Percentiles rank a stretch among this genome's conserved stretches.
Conservation (phyloP, 2,113 vertebrate species). For the Barbus barbus region DNA sequence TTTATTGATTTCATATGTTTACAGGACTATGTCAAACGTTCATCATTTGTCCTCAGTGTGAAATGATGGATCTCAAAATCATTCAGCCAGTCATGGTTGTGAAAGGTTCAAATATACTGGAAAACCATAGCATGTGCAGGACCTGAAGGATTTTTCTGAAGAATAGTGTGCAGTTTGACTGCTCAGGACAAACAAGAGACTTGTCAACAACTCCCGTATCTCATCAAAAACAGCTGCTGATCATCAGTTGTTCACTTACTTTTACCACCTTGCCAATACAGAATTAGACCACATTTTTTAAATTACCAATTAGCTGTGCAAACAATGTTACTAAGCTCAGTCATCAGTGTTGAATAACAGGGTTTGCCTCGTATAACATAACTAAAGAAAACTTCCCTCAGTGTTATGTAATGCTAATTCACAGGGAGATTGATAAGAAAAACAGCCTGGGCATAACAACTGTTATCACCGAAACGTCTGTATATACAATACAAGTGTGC, state of each 20-base stretch:
- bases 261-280: not conserved
- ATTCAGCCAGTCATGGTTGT: not conserved
- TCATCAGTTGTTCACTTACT: not conserved
- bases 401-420: conserved; percentile 13
- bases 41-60: not conserved
- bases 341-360: not conserved
- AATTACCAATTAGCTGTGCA: too few relatives aligned
- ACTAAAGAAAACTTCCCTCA: not conserved
- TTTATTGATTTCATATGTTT: not conserved
- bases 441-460: not conserved
- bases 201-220: not conserved
- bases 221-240: not conserved
- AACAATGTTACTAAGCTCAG: too few relatives aligned
- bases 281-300: not conserved
- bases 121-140: too few relatives aligned
- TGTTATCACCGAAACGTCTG: not conserved
- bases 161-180: not conserved
- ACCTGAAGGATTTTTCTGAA: not conserved
- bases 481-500: conserved; percentile 3
- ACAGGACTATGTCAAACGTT: not conserved
- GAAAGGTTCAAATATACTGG: not conserved
- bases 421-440: conserved; percentile 17
- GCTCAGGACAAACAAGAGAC: not conserved
- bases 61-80: not conserved
- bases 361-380: not conserved